Conservation (phyloP, 2,888 invertebrate genomes). For the Cyaniris semiargus region DNA sequence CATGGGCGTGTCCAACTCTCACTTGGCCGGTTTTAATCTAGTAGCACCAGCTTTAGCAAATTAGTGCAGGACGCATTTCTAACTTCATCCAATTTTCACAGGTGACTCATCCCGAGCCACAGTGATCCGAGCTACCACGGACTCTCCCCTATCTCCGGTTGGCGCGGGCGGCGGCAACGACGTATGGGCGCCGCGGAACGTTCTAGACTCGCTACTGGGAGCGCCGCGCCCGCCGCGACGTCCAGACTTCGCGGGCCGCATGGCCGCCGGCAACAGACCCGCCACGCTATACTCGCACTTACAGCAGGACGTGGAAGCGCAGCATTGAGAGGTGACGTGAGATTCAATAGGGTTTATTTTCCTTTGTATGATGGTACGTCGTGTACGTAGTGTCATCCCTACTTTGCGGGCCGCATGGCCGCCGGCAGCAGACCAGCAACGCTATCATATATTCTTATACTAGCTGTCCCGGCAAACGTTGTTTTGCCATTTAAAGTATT, state of each 20-base stretch:
- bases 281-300: conserved; percentile 89
- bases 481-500: too few relatives aligned
- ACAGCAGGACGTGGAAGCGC: conserved; percentile 65
- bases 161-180: conserved; percentile 67
- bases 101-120: conserved; percentile 66
- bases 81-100: conserved; percentile 41
- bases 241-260: conserved; percentile 82
- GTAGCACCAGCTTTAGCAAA: too few relatives aligned
- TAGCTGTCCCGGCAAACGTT: too few relatives aligned
- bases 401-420: too few relatives aligned
- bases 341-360: neutral
- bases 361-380: neutral
- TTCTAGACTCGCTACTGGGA: conserved; percentile 77
- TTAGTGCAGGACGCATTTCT: too few relatives aligned
- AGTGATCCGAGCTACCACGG: conserved; percentile 86
- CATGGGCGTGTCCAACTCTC: too few relatives aligned
- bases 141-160: conserved; percentile 92
- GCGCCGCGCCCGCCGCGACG: conserved; percentile 76
- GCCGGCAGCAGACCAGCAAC: too few relatives aligned
- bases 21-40: too few relatives aligned
- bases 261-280: conserved; percentile 83
- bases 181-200: conserved; percentile 72
- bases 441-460: too few relatives aligned
- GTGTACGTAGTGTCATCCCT: neutral
- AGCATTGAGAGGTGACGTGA: conserved; percentile 48